phyloP scores from a whole-genome alignment of 2,797 vertebrate genomes.

The Pogonophryne albipinna region DNA sequence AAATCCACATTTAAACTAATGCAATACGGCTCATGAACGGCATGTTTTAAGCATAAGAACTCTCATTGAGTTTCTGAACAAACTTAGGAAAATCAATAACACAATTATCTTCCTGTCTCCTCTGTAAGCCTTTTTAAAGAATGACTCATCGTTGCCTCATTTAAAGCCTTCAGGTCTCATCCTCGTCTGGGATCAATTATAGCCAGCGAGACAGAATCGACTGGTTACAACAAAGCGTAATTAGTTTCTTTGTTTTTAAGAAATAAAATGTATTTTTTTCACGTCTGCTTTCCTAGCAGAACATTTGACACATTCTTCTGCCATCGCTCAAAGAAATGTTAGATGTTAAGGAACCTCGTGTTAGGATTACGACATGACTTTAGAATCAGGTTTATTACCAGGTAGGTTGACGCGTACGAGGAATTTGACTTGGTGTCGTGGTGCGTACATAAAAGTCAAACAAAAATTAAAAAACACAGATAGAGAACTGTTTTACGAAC shows the following conservation, averaged over 20 bases:
- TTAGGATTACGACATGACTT: background rate
- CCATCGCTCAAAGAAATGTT: background rate
- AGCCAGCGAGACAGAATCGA: no score
- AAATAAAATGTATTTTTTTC: background rate
- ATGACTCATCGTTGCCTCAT: conserved; percentile 61
- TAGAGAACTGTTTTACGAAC: no score
- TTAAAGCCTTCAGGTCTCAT: conserved; percentile 57
- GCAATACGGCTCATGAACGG: background rate
- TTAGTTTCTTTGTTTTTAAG: background rate
- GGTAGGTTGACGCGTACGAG: no score
- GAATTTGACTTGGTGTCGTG: no score
- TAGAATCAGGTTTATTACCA: no score
- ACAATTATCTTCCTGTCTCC: conserved; percentile 34
- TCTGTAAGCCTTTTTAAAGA: conserved; percentile 43
- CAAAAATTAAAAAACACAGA: no score
- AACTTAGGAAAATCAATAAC: conserved; percentile 56
- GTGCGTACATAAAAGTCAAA: no score
- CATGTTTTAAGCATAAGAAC: conserved; percentile 16
- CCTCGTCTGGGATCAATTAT: no score
- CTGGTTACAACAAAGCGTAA: no score
- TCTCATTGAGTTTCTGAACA: no score
- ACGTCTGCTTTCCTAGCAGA: background rate
- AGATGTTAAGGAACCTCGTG: background rate
- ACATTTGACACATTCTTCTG: background rate
- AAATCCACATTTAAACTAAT: background rate